Evolutionary conservation across 2,888 invertebrate species (phyloP).

Genomic region (Drosophila merina): DNA sequence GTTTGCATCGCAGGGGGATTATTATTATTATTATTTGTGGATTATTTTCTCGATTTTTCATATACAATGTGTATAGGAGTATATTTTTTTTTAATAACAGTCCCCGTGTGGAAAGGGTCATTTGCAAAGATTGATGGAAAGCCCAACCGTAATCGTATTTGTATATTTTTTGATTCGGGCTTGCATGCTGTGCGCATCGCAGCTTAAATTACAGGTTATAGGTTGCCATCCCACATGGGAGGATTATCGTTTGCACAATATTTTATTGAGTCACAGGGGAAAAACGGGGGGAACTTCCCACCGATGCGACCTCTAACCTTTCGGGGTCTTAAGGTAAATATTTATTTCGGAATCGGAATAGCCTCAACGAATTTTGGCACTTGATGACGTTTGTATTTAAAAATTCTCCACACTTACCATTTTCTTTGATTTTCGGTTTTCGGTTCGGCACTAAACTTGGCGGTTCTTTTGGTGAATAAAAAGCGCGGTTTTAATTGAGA

Average conservation of each 20-base stretch:
- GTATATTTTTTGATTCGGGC: conserved; percentile 10
- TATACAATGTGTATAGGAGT: background rate
- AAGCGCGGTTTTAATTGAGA: background rate
- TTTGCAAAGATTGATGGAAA: conserved; percentile 38
- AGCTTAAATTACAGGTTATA: conserved; percentile 31
- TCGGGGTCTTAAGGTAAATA: background rate
- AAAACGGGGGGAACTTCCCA: background rate
- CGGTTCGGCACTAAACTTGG: conserved; percentile 17
- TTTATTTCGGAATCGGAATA: background rate
- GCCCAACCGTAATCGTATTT: conserved; percentile 14
- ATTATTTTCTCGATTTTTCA: conserved; percentile 10
- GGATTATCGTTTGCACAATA: conserved; percentile 9
- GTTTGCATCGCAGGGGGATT: conserved; percentile 1
- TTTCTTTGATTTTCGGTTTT: conserved; percentile 26
- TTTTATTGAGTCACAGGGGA: conserved; percentile 16
- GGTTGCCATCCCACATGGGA: background rate
- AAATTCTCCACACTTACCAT: conserved; percentile 53
- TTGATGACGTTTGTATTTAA: background rate
- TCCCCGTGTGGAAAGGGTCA: conserved; percentile 36
- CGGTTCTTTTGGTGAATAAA: conserved; percentile 29
- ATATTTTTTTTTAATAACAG: conserved; percentile 29
- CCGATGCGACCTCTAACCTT: background rate
- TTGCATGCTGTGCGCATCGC: conserved; percentile 33
- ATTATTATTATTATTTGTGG: too few species aligned
- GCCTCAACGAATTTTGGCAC: background rate